Evolutionary conservation across 2,888 invertebrate genomes (phyloP), one percentile per base, ranked within the genome.

Genomic region (Aelia acuminata): DNA sequence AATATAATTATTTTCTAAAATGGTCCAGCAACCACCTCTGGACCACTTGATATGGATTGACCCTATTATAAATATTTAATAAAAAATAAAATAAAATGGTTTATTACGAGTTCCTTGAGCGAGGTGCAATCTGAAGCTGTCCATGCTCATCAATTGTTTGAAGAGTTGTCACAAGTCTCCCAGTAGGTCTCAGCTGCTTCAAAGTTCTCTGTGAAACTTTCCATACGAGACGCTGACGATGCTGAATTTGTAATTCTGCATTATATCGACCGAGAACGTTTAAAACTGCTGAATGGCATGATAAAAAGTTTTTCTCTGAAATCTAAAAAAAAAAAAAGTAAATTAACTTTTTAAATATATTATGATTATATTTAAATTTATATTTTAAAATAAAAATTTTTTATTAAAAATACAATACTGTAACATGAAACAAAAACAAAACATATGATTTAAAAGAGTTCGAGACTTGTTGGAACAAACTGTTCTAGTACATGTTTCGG

Each of bases 171-270:
- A 94, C 95, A 89, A 96, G 94, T 89, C 95, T 95, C 92, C 96
- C 96, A 80, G 95, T 96, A 31, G 96, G 96, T 70, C 96, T 94
- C 88, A 96, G 93, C 90, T 95, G 94, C 92, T 95, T 94, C 90
- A 95, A 93, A 63, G 96, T 96, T 87, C 96, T 94, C 90, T 95
- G 95, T 18, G 96, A 96, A 89, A 96, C 93, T 89, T 94, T 93
- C 96, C 96, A 96, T 90, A 96, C 95, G 90, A 96, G 94, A 87
- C 96, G 94, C 92, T 96, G 96, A 11, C 95, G 93, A 91, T 95
- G 94, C 48, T 94, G 94, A 90, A 94, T 93, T 93, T 95, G 93
- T 92, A 95, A 92, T 92, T 95, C 93, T 86, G 95, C 95, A 92
- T 96, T 96, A 92, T 97, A 97, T 89, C 95, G 95, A 85, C 94